Evolutionary conservation across 2,888 invertebrate species (phyloP).

Genomic region (Caenorhabditis sulstoni): DNA sequence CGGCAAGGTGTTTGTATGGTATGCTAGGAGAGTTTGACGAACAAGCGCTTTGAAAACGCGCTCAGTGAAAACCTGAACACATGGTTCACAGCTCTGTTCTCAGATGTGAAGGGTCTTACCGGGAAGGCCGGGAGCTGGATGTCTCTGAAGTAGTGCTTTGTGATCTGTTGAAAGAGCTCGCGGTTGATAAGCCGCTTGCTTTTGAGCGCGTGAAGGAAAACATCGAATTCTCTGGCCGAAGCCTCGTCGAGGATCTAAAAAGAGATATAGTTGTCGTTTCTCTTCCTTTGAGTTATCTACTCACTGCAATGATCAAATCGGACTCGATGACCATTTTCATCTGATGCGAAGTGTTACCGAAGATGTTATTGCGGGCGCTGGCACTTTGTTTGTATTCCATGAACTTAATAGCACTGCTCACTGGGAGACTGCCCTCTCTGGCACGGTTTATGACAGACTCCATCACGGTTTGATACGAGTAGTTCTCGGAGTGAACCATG

Average conservation of each 20-base stretch:
- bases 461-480: constrained; percentile 14
- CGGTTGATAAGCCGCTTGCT: no score
- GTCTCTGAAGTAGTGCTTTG: no score
- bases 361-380: neutral
- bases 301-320: neutral
- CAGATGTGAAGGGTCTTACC: no score
- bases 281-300: neutral
- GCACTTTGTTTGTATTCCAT: neutral
- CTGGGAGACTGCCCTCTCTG: neutral
- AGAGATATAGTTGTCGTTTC: neutral
- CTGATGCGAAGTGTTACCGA: neutral
- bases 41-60: neutral
- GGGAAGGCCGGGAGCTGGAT: no score
- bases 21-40: neutral
- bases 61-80: neutral
- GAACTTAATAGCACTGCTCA: neutral
- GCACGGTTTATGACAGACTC: neutral
- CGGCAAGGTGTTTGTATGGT: neutral
- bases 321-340: neutral
- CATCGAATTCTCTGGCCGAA: no score
- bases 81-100: no score
- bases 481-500: neutral
- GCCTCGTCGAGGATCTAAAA: neutral
- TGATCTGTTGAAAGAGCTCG: no score
- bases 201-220: no score